Base-by-base conservation (phyloP, 2,113 vertebrate genomes). In the Epinephelus moara region DNA sequence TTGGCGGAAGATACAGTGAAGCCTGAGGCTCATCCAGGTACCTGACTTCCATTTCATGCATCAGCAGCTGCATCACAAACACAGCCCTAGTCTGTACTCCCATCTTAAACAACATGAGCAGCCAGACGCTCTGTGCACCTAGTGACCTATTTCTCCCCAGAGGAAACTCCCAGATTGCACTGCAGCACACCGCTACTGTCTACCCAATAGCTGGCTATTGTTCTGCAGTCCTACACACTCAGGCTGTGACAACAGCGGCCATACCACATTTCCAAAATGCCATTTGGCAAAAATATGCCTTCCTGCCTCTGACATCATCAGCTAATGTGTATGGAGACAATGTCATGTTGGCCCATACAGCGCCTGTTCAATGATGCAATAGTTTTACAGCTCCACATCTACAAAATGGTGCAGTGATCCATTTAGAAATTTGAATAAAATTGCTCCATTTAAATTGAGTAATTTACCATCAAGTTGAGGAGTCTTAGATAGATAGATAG, bases 41-140 rank as follows among this genome's bases (percentile, higher is more conserved):
- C 94, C 94, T 94, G 93, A 93, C 93, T 91, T 94, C 93, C 92
- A 95, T 96, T 95, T 95, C 94, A 96, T 88, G 94, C 95, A 91
- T 95, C 93, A 92, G 91, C 91, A 85, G 91, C 91, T 85, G 82
- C 92, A 92, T 94, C 94, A 95, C 92, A 94, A 95, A 94, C 93
- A 94, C 92, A 85, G 83, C n/a, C n/a, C 88, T 60, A 30, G 90
- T 87, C 92, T 86, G 88, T 84, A 75, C 89, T 89, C 82, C 89
- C 89, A 90, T 91, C 89, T 93, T 92, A 92, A 92, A 92, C 93
- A 93, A 92, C 93, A 92, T 6, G 74, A 87, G 86, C 86, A 82
- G 88, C 87, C 76, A 52, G 69, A 80, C 61, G 40, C 88, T 78
- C 69, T 18, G 49, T 9, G 40, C 88, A 85, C 88, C 73, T 13